A percentile compares a stretch with the other conserved stretches of the same genome.
phyloP scores from a whole-genome alignment of 1,140 invertebrate species.

The Homarus americanus region DNA sequence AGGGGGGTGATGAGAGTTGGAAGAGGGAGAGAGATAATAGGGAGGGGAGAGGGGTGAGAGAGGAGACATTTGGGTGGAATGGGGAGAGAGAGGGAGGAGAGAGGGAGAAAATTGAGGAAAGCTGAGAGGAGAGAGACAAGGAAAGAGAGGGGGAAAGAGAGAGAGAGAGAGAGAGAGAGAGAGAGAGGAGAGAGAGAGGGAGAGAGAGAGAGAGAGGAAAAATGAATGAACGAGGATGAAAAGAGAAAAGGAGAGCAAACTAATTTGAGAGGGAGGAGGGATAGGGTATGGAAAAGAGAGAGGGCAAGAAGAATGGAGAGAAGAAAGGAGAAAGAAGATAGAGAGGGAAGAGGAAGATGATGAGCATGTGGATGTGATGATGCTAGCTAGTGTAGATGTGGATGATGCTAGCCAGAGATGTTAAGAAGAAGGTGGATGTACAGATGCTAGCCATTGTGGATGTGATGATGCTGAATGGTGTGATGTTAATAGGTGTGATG shows the following conservation, averaged over 20 bases:
- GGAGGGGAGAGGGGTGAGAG: too few species aligned
- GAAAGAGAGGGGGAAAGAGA: slow-evolving; percentile 1
- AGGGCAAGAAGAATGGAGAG: neutral
- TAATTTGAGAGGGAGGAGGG: neutral
- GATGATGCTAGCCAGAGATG: too few species aligned
- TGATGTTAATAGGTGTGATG: too few species aligned
- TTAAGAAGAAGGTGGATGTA: too few species aligned
- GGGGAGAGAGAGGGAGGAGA: neutral
- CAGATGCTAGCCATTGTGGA: too few species aligned
- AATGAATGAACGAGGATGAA: neutral
- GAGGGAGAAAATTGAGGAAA: neutral
- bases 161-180: neutral
- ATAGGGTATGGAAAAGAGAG: neutral
- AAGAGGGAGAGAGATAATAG: neutral
- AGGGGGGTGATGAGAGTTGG: neutral
- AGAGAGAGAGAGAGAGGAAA: neutral
- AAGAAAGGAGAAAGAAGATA: neutral
- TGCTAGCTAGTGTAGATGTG: too few species aligned
- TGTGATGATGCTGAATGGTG: too few species aligned
- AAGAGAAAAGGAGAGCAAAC: neutral
- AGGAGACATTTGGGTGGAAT: neutral
- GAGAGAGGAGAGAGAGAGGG: neutral
- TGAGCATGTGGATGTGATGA: neutral
- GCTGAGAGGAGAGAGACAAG: neutral
- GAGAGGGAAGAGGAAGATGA: neutral